These are phyloP conservation scores for Hycleus phaleratus DNA, from an alignment of 1,140 invertebrate genomes.

Conservation along the genomic window DNA sequence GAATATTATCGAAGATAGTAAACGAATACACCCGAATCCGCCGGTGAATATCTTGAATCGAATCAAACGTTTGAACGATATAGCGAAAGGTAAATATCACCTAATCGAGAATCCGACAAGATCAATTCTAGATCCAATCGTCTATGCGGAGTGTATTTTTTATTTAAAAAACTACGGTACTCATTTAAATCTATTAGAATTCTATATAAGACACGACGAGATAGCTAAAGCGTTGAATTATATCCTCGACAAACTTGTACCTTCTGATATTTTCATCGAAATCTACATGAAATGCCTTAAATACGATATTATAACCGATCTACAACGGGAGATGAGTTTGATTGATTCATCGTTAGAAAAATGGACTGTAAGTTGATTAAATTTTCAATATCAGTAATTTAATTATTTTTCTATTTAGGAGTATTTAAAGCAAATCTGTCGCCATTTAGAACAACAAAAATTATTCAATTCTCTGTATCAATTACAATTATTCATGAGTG, in stretches of 20 bases:
- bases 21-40: slow-evolving; percentile 16
- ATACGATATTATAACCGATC: slow-evolving; percentile 49
- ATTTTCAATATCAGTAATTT: not conserved
- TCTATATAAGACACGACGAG: slow-evolving; percentile 58
- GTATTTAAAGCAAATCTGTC: slow-evolving; percentile 57
- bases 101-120: slow-evolving; percentile 11
- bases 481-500: slow-evolving; percentile 58
- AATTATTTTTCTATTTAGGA: slow-evolving; percentile 39
- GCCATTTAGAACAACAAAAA: slow-evolving; percentile 54
- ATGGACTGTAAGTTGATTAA: slow-evolving; percentile 47
- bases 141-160: slow-evolving; percentile 64
- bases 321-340: slow-evolving; percentile 53
- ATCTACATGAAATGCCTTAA: slow-evolving; percentile 59
- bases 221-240: slow-evolving; percentile 53
- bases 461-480: slow-evolving; percentile 60
- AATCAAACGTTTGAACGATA: slow-evolving; percentile 41
- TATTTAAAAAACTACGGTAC: slow-evolving; percentile 66
- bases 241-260: slow-evolving; percentile 54
- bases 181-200: slow-evolving; percentile 57
- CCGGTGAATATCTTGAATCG: slow-evolving; percentile 43
- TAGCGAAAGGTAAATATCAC: slow-evolving; percentile 37
- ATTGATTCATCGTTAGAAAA: slow-evolving; percentile 53
- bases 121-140: slow-evolving; percentile 42
- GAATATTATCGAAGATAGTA: slow-evolving; percentile 18
- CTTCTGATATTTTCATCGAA: slow-evolving; percentile 62